Evolutionary conservation across 2,888 invertebrate genomes (phyloP), one percentile per base, ranked within the genome.

Genomic region (Coleophora deauratella): DNA sequence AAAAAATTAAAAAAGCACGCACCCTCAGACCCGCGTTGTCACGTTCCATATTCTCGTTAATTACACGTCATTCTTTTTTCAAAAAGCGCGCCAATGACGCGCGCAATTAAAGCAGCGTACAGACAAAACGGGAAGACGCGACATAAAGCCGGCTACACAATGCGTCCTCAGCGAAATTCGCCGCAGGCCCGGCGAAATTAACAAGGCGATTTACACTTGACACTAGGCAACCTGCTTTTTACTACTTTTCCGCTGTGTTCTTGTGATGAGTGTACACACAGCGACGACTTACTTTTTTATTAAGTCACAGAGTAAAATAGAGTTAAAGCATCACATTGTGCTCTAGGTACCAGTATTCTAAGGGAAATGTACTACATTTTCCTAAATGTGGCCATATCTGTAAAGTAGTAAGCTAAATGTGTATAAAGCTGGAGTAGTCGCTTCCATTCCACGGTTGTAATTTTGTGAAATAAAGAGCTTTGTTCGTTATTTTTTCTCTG

Each of bases 191-290:
- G 67, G 72, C 63, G 70, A 85, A 85, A 86, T 86, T 86, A 86
- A 86, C 86, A 86, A 86, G 85, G 84, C 82, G 85, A 86, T 86
- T 85, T 86, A 84, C 81, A 80, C 86, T 86, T 82, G 81, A 80
- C 84, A 81, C 82, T 77, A 76, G 76, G 70, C 69, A 67, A 59
- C 72, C 72, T 78, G 76, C 72, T 79, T 82, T 81, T 70, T 72
- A 75, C 78, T 74, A 75, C 75, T 76, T 73, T 76, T 66, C 66
- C 42, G 62, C 63, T 58, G 55, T 54, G 53, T 66, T 62, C 21
- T 15, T 60, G 55, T 57, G 52, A 57, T 57, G 54, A 53, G 53
- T 54, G 64, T 59, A 55, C 57, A 62, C 59, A 63, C 62, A 54
- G 46, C 47, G 55, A 55, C 54, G 52, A 59, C 61, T 54, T 59